Conservation (phyloP, 2,888 invertebrate species). For the Punctoribates punctum region DNA sequence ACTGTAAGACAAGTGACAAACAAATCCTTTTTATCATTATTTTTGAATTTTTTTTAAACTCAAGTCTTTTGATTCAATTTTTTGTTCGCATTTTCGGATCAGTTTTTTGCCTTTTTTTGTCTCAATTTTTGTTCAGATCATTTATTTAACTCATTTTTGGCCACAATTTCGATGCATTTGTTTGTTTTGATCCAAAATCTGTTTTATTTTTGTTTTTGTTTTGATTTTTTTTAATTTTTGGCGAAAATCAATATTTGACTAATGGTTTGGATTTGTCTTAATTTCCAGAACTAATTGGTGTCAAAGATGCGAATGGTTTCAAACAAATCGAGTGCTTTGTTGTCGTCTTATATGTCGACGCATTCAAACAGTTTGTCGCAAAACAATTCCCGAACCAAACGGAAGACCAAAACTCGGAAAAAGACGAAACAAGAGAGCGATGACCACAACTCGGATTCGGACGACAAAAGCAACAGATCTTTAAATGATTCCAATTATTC, state of each 20-base stretch:
- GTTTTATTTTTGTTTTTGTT: not conserved
- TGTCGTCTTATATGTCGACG: slow-evolving; percentile 3
- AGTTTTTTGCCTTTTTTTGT: not conserved
- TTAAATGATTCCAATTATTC: not conserved
- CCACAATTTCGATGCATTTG: too few species aligned
- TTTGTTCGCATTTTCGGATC: not conserved
- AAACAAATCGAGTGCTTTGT: slow-evolving; percentile 18
- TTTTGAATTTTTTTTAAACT: not conserved
- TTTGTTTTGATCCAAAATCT: not conserved
- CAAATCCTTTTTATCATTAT: not conserved
- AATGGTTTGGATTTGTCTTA: not conserved
- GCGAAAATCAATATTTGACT: not conserved
- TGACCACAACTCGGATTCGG: slow-evolving; percentile 1
- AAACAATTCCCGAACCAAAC: slow-evolving; percentile 14
- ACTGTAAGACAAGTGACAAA: not conserved
- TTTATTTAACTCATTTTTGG: not conserved
- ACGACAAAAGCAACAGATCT: slow-evolving; percentile 15
- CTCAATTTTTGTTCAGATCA: not conserved
- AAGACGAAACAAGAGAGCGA: not conserved
- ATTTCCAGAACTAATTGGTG: not conserved
- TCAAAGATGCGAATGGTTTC: slow-evolving; percentile 35
- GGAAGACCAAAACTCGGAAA: slow-evolving; percentile 9
- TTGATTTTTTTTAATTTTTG: not conserved
- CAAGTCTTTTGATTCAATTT: not conserved
- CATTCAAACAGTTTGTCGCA: slow-evolving; percentile 26